These are phyloP conservation scores for Ovibos moschatus DNA, from an alignment of 2,113 vertebrate species.

Conservation along the genomic window DNA sequence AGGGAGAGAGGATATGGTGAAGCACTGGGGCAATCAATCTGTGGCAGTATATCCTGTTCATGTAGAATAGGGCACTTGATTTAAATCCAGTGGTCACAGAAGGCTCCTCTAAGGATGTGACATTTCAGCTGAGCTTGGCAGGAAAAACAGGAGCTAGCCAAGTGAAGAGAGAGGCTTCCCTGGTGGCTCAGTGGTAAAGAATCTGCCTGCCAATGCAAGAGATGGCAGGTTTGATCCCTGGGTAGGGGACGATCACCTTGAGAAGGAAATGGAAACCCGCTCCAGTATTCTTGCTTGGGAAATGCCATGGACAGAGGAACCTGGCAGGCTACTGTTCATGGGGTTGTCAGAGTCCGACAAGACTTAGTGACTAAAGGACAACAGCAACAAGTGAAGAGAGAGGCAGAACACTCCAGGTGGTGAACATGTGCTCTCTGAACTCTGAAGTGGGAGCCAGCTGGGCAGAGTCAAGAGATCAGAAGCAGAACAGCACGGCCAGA, in stretches of 20 bases:
- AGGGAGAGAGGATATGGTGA: not conserved
- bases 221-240: not conserved
- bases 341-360: not conserved
- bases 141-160: not conserved
- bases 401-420: not conserved
- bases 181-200: not conserved
- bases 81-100: not conserved
- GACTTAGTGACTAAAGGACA: accelerated
- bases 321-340: not conserved
- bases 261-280: not conserved
- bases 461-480: not conserved
- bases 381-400: not conserved
- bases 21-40: not conserved
- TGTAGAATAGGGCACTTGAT: not conserved
- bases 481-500: not conserved
- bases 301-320: not conserved
- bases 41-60: not conserved
- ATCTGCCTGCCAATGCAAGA: not conserved
- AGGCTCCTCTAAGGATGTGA: not conserved
- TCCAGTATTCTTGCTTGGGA: not conserved
- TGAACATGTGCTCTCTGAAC: not conserved
- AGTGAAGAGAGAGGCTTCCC: not conserved
- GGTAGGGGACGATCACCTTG: not conserved
- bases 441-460: not conserved
- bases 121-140: not conserved